phyloP scores from a whole-genome alignment of 2,113 vertebrate genomes.

The Mirza zaza region DNA sequence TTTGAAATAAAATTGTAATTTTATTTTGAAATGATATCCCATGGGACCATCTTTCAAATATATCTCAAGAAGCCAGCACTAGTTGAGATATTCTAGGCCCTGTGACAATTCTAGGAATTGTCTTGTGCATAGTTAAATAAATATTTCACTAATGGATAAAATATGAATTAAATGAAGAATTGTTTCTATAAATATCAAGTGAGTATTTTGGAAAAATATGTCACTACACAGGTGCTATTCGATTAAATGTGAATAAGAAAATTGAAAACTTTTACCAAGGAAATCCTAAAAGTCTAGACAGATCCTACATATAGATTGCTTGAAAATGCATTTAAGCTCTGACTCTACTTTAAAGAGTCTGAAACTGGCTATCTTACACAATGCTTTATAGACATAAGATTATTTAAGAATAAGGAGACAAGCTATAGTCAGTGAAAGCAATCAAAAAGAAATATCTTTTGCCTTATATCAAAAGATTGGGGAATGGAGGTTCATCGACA shows the following conservation, averaged over 20 bases:
- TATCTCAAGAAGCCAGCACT: neutral
- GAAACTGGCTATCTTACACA: neutral
- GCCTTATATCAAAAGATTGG: neutral
- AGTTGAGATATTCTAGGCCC: neutral
- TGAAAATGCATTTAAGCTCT: neutral
- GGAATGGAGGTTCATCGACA: neutral
- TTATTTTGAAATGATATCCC: neutral
- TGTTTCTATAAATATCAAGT: neutral
- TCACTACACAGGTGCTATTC: neutral
- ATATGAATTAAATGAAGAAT: conserved; percentile 6
- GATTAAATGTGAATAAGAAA: neutral
- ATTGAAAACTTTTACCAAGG: neutral
- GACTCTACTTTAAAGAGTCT: neutral
- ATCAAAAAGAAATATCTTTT: neutral
- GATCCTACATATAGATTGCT: neutral
- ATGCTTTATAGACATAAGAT: neutral
- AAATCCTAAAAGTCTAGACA: neutral
- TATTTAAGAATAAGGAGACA: neutral
- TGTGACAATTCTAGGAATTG: neutral
- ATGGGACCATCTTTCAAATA: neutral
- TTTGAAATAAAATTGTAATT: neutral
- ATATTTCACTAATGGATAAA: neutral
- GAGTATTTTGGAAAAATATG: neutral
- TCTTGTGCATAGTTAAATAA: neutral
- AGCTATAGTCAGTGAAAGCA: neutral